These are phyloP conservation scores for Etheostoma spectabile DNA, from an alignment of 2,113 vertebrate genomes.

Conservation along the genomic window DNA sequence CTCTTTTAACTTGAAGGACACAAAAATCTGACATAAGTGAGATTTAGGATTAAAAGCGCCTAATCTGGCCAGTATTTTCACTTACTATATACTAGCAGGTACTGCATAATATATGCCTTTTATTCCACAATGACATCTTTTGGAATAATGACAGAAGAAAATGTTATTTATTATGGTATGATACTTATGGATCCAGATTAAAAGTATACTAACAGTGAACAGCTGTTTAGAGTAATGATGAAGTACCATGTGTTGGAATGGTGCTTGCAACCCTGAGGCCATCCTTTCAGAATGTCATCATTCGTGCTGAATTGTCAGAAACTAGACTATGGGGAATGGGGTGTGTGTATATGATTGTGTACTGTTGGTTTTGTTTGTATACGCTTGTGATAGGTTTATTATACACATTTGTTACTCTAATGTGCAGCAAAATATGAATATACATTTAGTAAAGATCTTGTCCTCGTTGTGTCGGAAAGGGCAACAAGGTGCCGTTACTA, in stretches of 20 bases:
- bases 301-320: constrained; percentile 16
- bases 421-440: not conserved
- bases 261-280: constrained; percentile 3
- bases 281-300: constrained; percentile 29
- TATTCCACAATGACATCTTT: not conserved
- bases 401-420: not conserved
- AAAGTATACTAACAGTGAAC: constrained; percentile 24
- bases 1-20: not conserved
- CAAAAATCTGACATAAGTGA: constrained; percentile 1
- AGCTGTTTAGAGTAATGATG: constrained; percentile 50
- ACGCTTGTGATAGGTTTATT: not conserved
- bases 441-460: not conserved
- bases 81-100: not conserved
- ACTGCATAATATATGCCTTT: not conserved
- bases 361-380: not conserved
- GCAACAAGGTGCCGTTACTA: too few species aligned
- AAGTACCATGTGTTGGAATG: constrained; percentile 18
- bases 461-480: too few species aligned
- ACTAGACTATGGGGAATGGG: not conserved
- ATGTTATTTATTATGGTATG: not conserved
- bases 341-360: not conserved
- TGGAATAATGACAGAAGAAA: not conserved
- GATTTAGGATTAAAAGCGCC: not conserved
- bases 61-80: constrained; percentile 1
- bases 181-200: not conserved